Conservation (phyloP, 2,113 vertebrate genomes). For the Gadus macrocephalus region DNA sequence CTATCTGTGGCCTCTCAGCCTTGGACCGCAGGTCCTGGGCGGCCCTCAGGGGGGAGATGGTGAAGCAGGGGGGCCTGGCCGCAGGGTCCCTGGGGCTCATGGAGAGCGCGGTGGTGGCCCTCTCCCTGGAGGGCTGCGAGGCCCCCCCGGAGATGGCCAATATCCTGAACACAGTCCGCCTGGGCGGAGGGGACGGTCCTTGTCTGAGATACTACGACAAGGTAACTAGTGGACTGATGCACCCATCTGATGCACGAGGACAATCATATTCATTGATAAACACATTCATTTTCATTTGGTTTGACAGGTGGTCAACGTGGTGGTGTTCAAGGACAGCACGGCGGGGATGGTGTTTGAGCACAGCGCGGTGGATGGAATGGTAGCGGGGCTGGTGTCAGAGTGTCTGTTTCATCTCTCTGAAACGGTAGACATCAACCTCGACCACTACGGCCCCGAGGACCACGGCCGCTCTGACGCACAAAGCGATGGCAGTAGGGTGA, state of each 20-base stretch:
- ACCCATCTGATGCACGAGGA: neutral
- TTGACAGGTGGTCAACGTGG: slow-evolving; percentile 71
- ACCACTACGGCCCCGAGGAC: slow-evolving; percentile 22
- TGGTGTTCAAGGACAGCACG: slow-evolving; percentile 71
- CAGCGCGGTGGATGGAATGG: slow-evolving; percentile 76
- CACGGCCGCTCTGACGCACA: slow-evolving; percentile 24
- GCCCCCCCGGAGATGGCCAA: slow-evolving; percentile 63
- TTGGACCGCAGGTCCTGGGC: slow-evolving; percentile 69
- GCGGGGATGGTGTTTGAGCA: slow-evolving; percentile 76
- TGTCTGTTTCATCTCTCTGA: slow-evolving; percentile 68
- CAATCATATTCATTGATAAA: neutral
- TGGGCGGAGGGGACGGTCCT: slow-evolving; percentile 52
- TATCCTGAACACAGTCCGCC: slow-evolving; percentile 65
- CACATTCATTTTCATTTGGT: slow-evolving; percentile 7
- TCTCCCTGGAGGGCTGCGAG: slow-evolving; percentile 64
- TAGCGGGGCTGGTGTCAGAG: slow-evolving; percentile 68
- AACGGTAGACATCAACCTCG: slow-evolving; percentile 46
- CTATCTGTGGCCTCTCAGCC: slow-evolving; percentile 64
- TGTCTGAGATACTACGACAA: slow-evolving; percentile 75
- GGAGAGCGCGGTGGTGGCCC: slow-evolving; percentile 70
- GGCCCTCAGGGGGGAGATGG: slow-evolving; percentile 57
- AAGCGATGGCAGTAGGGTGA: slow-evolving; percentile 24
- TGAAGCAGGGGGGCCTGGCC: slow-evolving; percentile 49
- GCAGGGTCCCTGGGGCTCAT: slow-evolving; percentile 62
- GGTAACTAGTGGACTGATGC: slow-evolving; percentile 44